phyloP scores from a whole-genome alignment of 2,888 invertebrate genomes.

The Eupithecia dodoneata region DNA sequence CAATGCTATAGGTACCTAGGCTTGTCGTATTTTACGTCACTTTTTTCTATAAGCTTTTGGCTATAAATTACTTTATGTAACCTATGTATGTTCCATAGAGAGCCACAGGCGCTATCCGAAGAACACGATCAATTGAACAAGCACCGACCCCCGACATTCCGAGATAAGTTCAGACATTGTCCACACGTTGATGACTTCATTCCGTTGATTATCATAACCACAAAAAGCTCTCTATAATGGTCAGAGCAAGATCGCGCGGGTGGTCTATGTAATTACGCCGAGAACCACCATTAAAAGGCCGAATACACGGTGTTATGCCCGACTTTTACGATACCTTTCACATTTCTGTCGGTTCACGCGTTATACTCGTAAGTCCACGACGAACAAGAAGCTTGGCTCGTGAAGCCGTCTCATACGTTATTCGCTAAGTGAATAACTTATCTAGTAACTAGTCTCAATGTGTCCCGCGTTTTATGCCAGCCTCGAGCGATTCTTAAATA shows the following conservation, averaged over 20 bases:
- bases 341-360: neutral
- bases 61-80: neutral
- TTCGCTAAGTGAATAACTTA: neutral
- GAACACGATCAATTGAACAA: slow-evolving; percentile 15
- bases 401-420: too few relatives aligned
- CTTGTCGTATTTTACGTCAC: slow-evolving; percentile 5
- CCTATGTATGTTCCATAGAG: slow-evolving; percentile 5
- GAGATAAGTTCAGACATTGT: slow-evolving; percentile 46
- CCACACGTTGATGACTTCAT: slow-evolving; percentile 74
- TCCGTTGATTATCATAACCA: slow-evolving; percentile 69
- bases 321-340: neutral
- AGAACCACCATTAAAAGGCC: slow-evolving; percentile 45
- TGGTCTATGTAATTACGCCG: slow-evolving; percentile 75
- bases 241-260: slow-evolving; percentile 66
- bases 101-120: slow-evolving; percentile 4
- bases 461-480: neutral
- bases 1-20: neutral
- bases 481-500: neutral
- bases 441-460: neutral
- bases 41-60: neutral
- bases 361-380: neutral
- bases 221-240: slow-evolving; percentile 69
- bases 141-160: slow-evolving; percentile 20
- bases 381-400: neutral
- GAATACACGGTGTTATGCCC: slow-evolving; percentile 8